Conservation (phyloP, 2,797 vertebrate genomes). For the Coranthus polyacanthus region DNA sequence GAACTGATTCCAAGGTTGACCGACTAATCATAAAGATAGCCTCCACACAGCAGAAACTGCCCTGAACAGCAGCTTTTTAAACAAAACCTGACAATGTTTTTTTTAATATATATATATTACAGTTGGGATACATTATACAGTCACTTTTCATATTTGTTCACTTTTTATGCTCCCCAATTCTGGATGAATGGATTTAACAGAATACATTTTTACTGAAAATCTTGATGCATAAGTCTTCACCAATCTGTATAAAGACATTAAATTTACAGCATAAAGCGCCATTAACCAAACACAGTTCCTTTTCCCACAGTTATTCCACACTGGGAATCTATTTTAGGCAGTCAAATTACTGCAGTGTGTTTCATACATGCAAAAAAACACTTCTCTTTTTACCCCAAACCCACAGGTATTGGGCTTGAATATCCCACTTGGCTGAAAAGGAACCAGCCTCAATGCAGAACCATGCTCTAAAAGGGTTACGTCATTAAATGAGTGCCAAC, state of each 20-base stretch:
- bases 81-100: neutral
- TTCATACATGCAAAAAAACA: slow-evolving; percentile 73
- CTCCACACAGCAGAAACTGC: slow-evolving; percentile 29
- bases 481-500: slow-evolving; percentile 59
- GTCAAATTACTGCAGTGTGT: slow-evolving; percentile 66
- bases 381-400: slow-evolving; percentile 68
- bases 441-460: slow-evolving; percentile 42
- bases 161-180: too few relatives aligned
- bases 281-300: slow-evolving; percentile 37
- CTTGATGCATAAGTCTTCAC: neutral
- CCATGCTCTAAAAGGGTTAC: slow-evolving; percentile 43
- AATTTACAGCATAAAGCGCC: slow-evolving; percentile 30
- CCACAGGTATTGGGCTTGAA: slow-evolving; percentile 72
- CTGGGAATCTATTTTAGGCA: slow-evolving; percentile 65
- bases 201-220: too few relatives aligned
- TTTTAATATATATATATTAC: too few relatives aligned
- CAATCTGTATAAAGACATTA: slow-evolving; percentile 18
- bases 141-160: too few relatives aligned
- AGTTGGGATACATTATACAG: too few relatives aligned
- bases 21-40: slow-evolving; percentile 61
- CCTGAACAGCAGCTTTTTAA: slow-evolving; percentile 3
- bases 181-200: too few relatives aligned
- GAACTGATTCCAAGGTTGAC: slow-evolving; percentile 50
- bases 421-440: slow-evolving; percentile 60
- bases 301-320: slow-evolving; percentile 63